Conservation (phyloP, 2,797 vertebrate species). For the Halcyon leucocephala region DNA sequence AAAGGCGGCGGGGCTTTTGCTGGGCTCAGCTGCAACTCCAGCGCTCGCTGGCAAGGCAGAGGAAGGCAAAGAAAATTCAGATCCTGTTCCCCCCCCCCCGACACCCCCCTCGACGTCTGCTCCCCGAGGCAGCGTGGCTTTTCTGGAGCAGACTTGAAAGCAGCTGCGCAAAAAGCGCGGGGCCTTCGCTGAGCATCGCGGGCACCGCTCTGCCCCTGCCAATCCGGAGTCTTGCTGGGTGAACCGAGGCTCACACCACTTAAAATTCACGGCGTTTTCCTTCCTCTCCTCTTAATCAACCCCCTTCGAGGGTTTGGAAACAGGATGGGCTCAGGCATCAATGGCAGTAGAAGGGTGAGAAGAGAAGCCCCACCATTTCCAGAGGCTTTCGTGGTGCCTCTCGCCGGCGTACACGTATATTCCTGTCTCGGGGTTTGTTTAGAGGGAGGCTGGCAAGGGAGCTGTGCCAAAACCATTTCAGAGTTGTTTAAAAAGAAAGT, state of each 20-base stretch:
- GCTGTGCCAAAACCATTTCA: slow-evolving; percentile 43
- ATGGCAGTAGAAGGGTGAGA: neutral
- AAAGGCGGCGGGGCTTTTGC: neutral
- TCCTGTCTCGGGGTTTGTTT: neutral
- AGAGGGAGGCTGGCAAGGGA: slow-evolving; percentile 9
- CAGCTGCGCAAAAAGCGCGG: neutral
- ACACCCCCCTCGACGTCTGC: fast-evolving
- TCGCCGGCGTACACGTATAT: neutral
- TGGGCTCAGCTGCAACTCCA: fast-evolving
- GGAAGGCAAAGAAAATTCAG: neutral
- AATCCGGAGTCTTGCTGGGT: neutral
- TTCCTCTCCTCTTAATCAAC: neutral
- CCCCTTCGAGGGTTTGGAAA: neutral
- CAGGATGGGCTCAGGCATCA: neutral
- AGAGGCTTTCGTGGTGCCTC: neutral
- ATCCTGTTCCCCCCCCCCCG: neutral
- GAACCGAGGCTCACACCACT: slow-evolving; percentile 5
- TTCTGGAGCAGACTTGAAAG: neutral
- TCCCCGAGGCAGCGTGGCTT: neutral
- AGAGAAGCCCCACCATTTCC: neutral
- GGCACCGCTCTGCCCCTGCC: neutral
- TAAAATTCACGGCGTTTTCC: slow-evolving; percentile 8
- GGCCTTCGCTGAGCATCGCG: neutral
- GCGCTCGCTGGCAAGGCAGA: neutral
- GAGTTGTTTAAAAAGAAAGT: slow-evolving; percentile 62